A percentile compares a stretch with the other conserved stretches of the same genome.
Evolutionary conservation across 2,888 invertebrate genomes (phyloP).

Genomic region (Hydropsyche betteni): DNA sequence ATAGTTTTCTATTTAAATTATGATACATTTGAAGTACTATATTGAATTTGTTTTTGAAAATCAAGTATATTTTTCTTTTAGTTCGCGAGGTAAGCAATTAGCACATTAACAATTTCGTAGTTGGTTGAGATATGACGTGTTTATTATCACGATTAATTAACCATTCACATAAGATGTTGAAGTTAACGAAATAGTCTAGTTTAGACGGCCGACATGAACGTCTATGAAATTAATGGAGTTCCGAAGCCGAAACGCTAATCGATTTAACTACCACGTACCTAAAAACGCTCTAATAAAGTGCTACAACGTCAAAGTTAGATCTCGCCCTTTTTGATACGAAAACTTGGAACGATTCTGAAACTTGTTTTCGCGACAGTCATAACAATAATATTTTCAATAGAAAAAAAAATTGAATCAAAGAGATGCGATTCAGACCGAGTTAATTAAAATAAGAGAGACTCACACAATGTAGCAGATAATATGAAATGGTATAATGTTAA

Average conservation of each 20-base stretch:
- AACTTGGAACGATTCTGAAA: no score
- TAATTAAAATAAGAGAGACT: constrained; percentile 16
- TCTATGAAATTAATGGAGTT: constrained; percentile 34
- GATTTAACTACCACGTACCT: not conserved
- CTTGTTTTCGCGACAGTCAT: no score
- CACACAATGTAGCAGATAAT: constrained; percentile 19
- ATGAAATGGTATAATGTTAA: not conserved
- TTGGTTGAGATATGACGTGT: not conserved
- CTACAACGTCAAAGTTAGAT: no score
- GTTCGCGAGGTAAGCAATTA: no score
- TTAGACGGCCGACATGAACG: constrained; percentile 29
- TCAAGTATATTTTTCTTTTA: no score
- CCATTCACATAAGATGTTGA: constrained; percentile 11
- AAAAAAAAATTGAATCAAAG: no score
- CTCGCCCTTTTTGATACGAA: no score
- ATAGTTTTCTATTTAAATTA: no score
- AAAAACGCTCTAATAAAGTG: no score
- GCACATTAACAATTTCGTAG: not conserved
- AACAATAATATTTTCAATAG: no score
- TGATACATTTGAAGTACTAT: no score
- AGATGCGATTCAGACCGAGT: not conserved
- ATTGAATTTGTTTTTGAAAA: no score
- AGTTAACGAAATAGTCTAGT: constrained; percentile 27
- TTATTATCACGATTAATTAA: constrained; percentile 8
- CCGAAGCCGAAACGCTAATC: constrained; percentile 19